A percentile compares a stretch with the other conserved stretches of the same genome.
Conservation (phyloP, 2,888 invertebrate species). For the Brenthis daphne region DNA sequence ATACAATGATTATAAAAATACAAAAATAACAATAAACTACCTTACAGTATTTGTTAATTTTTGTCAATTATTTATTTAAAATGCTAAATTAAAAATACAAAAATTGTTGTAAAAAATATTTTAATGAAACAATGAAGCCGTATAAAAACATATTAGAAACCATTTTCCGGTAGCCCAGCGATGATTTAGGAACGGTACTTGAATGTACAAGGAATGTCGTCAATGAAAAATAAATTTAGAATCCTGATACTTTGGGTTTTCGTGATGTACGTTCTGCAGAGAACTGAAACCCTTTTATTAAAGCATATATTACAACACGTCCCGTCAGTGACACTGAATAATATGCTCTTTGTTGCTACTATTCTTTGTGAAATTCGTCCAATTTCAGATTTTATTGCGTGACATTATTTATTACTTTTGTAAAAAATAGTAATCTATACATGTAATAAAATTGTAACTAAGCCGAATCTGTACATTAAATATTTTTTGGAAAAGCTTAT, state of each 20-base stretch:
- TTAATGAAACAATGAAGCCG: background rate
- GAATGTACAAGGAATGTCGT: constrained; percentile 69
- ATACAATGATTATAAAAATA: no score
- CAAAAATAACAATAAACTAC: no score
- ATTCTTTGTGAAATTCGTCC: constrained; percentile 64
- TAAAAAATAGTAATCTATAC: constrained; percentile 14
- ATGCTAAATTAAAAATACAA: background rate
- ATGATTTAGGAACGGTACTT: constrained; percentile 75
- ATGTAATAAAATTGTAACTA: no score
- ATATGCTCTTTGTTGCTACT: constrained; percentile 76
- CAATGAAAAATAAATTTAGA: constrained; percentile 79
- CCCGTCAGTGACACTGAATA: constrained; percentile 78
- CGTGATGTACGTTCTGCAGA: constrained; percentile 74
- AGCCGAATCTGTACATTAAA: no score
- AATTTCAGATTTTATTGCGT: constrained; percentile 75
- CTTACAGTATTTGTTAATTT: no score
- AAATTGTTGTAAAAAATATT: background rate
- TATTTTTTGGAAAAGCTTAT: no score
- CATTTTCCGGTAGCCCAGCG: constrained; percentile 59
- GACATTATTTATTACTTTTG: constrained; percentile 65
- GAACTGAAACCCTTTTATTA: constrained; percentile 81
- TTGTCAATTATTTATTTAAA: background rate
- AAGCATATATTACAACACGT: constrained; percentile 80
- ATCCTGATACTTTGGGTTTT: constrained; percentile 76
- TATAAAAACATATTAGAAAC: constrained; percentile 61